Conservation (phyloP, 2,113 vertebrate species). For the Rhea americana region DNA sequence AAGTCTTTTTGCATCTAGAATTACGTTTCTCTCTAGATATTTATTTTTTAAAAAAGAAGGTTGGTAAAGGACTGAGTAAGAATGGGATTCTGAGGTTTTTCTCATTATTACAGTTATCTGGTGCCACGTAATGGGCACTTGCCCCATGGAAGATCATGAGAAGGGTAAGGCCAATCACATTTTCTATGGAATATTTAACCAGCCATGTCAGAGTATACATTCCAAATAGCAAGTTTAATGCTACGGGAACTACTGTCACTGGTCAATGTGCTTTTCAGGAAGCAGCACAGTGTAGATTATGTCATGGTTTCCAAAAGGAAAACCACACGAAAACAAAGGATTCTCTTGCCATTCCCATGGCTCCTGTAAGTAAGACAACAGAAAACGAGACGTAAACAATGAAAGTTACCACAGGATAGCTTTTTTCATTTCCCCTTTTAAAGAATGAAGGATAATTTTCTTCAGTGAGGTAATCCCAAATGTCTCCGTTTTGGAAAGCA, state of each 20-base stretch:
- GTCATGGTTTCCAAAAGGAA: not conserved
- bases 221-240: not conserved
- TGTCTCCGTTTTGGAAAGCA: not conserved
- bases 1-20: not conserved
- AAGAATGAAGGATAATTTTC: not conserved
- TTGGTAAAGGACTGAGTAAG: not conserved
- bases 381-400: not conserved
- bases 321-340: not conserved
- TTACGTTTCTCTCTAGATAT: not conserved
- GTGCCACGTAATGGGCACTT: not conserved
- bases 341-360: not conserved
- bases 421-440: not conserved
- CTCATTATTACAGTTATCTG: not conserved
- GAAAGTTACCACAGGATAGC: not conserved
- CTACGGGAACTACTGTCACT: not conserved
- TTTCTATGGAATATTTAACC: not conserved
- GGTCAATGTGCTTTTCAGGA: not conserved
- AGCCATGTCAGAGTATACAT: no score
- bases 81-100: not conserved
- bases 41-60: not conserved
- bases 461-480: not conserved
- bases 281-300: not conserved
- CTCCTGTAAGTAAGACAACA: not conserved
- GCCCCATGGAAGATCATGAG: not conserved
- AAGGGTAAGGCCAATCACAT: not conserved